Evolutionary conservation across 2,797 vertebrate species (phyloP), one percentile per base, ranked within the genome.

Genomic region (Pristis pectinata): DNA sequence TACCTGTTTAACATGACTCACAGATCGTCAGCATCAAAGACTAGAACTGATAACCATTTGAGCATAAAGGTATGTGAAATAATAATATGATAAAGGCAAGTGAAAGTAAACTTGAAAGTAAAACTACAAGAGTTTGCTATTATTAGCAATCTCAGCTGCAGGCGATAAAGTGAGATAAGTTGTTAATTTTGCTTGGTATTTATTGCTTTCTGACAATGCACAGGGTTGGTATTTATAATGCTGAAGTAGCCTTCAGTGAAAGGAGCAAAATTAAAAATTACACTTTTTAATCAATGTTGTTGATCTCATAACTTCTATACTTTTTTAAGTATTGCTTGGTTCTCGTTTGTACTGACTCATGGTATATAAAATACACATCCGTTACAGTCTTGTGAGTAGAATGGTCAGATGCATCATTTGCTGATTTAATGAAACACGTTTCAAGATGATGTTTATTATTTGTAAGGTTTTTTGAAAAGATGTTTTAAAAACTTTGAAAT

Each of bases 21-120:
- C 95, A 97, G 97, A 96, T 97, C 96, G 74, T 97, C 97, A 95
- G 97, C 97, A n/a, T 83, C 94, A 30, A 95, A 91, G 95, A 79
- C 82, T 96, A 97, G 95, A 97, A 97, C 97, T 96, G 97, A 97
- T 95, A 97, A 97, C 96, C 97, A 97, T 97, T 96, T 98, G 96
- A 97, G 97, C 95, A 97, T 97, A 95, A 97, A 98, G 98, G 98
- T 98, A 97, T 64, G 95, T 77, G 0, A 2, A 37, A 61, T 94
- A 70, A 10, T 95, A 41, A n/a, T 37, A 89, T 2, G 74, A 64
- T 0, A 56, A 15, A 30, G 59, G 19, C n/a, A 56, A 94, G 82
- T 41, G 8, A 94, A 64, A 91, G 87, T n/a, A 91, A 91, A 74
- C 70, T 76, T 13, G 49, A 53, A 41, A 94, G 44, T 41, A 53